These are phyloP conservation scores for Rhinogobio ventralis DNA, from an alignment of 2,797 vertebrate species.

Conservation along the genomic window DNA sequence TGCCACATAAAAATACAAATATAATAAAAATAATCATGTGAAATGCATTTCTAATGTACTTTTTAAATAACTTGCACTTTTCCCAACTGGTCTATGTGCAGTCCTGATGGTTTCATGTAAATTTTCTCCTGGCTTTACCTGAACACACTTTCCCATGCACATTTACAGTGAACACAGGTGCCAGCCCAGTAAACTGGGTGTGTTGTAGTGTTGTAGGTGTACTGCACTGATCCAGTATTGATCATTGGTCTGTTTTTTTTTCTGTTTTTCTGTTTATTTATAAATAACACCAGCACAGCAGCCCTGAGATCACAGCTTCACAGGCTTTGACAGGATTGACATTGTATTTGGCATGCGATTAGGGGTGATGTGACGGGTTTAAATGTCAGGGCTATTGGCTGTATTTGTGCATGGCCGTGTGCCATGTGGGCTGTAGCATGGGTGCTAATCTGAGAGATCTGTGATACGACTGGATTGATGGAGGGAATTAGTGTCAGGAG, in stretches of 20 bases:
- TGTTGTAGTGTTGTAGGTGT: not conserved
- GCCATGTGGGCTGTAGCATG: slow-evolving; percentile 63
- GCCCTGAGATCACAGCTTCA: slow-evolving; percentile 40
- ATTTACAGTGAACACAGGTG: too few relatives aligned
- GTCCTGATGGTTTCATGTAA: not conserved
- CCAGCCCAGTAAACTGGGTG: slow-evolving; percentile 38
- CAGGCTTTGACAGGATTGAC: slow-evolving; percentile 65
- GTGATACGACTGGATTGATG: slow-evolving; percentile 73
- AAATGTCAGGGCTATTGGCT: slow-evolving; percentile 74
- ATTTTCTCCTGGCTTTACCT: not conserved
- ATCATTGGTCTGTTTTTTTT: slow-evolving; percentile 43
- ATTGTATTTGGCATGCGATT: slow-evolving; percentile 75
- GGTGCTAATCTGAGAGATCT: slow-evolving; percentile 71
- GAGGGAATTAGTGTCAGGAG: slow-evolving; percentile 69
- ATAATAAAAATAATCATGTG: not conserved
- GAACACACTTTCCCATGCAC: slow-evolving; percentile 31
- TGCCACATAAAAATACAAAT: too few relatives aligned
- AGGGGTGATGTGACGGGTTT: slow-evolving; percentile 66
- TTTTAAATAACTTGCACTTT: not conserved
- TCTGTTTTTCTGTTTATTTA: not conserved
- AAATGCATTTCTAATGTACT: not conserved
- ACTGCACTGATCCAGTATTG: slow-evolving; percentile 45
- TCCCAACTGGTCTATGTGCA: not conserved
- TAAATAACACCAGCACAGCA: slow-evolving; percentile 36
- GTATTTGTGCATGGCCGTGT: slow-evolving; percentile 69